Evolutionary conservation across 2,797 vertebrate species (phyloP).

Genomic region (Lemur catta): DNA sequence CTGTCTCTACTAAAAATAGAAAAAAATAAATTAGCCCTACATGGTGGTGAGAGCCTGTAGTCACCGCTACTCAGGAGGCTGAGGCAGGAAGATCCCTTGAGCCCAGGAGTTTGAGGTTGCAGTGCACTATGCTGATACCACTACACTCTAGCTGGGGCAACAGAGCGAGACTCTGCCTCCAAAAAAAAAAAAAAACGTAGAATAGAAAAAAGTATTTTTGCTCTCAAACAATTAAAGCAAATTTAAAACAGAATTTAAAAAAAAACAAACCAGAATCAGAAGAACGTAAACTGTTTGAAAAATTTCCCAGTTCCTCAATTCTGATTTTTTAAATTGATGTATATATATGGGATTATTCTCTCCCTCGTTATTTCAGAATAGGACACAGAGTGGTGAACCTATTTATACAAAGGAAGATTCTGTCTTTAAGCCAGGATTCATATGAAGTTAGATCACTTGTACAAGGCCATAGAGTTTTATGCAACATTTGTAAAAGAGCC

Average conservation of each 20-base stretch:
- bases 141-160: too few relatives aligned
- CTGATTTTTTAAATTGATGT: not conserved
- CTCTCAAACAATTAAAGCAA: not conserved
- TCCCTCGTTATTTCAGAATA: not conserved
- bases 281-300: not conserved
- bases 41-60: too few relatives aligned
- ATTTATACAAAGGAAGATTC: not conserved
- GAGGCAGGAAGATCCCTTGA: too few relatives aligned
- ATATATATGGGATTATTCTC: not conserved
- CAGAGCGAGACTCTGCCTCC: too few relatives aligned
- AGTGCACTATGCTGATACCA: too few relatives aligned
- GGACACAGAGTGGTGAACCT: not conserved
- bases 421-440: conserved; percentile 8
- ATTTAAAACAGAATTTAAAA: not conserved
- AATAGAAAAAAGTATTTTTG: not conserved
- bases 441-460: not conserved
- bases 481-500: not conserved
- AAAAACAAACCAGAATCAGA: not conserved
- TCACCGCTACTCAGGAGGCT: too few relatives aligned
- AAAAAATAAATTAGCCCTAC: too few relatives aligned
- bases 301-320: not conserved
- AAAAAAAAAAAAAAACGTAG: not conserved
- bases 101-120: too few relatives aligned
- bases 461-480: not conserved
- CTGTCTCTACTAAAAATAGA: too few relatives aligned